A percentile compares a stretch with the other conserved stretches of the same genome.
Conservation (phyloP, 2,113 vertebrate species). For the Trachemys scripta region DNA sequence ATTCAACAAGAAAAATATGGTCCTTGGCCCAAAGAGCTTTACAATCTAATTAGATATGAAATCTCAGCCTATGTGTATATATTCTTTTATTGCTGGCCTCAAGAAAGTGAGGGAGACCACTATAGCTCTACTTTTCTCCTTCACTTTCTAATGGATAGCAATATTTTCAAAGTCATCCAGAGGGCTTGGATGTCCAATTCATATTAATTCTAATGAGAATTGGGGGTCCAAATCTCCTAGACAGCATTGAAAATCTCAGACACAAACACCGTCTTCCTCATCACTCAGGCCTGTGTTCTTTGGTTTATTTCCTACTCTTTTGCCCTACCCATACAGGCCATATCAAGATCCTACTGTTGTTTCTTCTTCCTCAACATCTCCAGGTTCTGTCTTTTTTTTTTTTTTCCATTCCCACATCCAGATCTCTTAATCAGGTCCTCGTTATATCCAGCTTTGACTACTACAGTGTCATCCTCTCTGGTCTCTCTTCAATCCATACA, state of each 20-base stretch:
- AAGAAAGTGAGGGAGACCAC: not conserved
- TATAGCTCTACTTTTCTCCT: not conserved
- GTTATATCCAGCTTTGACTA: constrained; percentile 11
- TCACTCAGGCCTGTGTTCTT: not conserved
- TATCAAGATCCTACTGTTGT: not conserved
- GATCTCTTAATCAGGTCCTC: not conserved
- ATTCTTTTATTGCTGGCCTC: not conserved
- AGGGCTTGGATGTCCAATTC: not conserved
- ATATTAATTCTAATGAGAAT: not conserved
- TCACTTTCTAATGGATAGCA: not conserved
- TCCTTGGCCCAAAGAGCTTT: not conserved
- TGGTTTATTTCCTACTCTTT: not conserved
- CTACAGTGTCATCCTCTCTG: not conserved
- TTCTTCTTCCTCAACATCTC: not conserved
- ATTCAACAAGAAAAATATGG: not conserved
- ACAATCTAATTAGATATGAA: not conserved
- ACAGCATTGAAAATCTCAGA: not conserved
- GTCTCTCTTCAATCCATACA: constrained; percentile 8
- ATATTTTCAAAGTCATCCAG: not conserved
- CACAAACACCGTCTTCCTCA: not conserved
- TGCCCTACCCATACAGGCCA: not conserved
- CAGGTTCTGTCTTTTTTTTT: not conserved
- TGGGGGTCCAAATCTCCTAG: not conserved
- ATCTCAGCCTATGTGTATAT: not conserved
- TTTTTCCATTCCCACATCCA: not conserved